phyloP scores from a whole-genome alignment of 2,888 invertebrate species.

The Encarsia formosa region DNA sequence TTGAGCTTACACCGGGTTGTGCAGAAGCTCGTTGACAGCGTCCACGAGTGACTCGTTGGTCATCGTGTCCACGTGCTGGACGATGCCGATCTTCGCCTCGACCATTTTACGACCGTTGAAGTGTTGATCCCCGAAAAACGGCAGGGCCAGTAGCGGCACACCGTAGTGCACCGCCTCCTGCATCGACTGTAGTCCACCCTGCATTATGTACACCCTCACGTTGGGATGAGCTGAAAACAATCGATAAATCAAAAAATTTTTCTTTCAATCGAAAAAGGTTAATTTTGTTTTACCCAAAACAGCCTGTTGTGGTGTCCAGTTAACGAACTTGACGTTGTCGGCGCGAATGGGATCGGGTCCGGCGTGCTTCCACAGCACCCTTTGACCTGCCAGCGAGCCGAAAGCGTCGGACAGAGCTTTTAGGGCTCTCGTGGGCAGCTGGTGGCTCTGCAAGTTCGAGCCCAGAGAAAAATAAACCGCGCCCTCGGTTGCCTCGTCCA shows the following conservation, averaged over 20 bases:
- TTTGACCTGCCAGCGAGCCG: conserved; percentile 43
- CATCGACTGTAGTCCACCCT: conserved; percentile 45
- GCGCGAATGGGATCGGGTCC: conserved; percentile 40
- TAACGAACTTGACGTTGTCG: conserved; percentile 47
- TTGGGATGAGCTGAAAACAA: conserved; percentile 39
- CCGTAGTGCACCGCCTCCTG: conserved; percentile 46
- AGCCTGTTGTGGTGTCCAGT: conserved; percentile 49
- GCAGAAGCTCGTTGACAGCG: conserved; percentile 34
- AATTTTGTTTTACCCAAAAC: conserved; percentile 44
- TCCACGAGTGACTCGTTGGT: conserved; percentile 35
- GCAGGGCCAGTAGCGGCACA: conserved; percentile 42
- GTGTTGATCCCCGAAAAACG: conserved; percentile 46
- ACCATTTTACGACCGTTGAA: conserved; percentile 44
- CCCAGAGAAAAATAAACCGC: conserved; percentile 50
- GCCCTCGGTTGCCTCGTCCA: conserved; percentile 43
- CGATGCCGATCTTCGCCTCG: conserved; percentile 41
- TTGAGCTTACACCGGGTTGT: conserved; percentile 36
- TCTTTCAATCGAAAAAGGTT: too few species aligned
- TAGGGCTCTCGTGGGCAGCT: conserved; percentile 41
- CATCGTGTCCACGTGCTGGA: conserved; percentile 39
- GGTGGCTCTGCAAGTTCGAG: conserved; percentile 48
- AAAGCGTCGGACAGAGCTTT: conserved; percentile 43
- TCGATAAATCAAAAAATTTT: not conserved
- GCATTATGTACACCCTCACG: conserved; percentile 43
- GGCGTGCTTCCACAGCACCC: conserved; percentile 49